phyloP scores from a whole-genome alignment of 2,113 vertebrate genomes.

The Dermatemys mawii region DNA sequence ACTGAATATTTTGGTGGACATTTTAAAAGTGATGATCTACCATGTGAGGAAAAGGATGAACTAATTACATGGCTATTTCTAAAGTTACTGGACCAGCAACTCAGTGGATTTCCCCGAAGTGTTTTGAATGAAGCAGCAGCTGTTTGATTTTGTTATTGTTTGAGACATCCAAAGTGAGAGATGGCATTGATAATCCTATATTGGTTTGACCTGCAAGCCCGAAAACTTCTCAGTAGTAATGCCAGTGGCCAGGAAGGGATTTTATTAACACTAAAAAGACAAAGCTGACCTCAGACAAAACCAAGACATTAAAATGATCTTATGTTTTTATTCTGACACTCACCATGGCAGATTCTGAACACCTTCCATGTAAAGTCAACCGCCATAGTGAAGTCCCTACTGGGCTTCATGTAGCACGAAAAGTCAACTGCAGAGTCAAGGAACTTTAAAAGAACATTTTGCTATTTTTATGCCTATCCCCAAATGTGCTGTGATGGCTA shows the following conservation, averaged over 20 bases:
- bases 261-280: background rate
- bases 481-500: background rate
- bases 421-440: background rate
- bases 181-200: background rate
- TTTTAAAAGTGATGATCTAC: background rate
- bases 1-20: background rate
- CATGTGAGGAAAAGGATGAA: background rate
- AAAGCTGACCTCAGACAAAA: background rate
- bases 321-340: background rate
- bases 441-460: background rate
- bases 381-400: background rate
- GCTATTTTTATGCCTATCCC: background rate
- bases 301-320: background rate
- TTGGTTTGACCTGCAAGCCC: background rate
- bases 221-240: constrained; percentile 2
- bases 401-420: background rate
- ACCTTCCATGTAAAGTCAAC: background rate
- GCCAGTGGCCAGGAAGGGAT: background rate
- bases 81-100: background rate
- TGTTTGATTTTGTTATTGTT: background rate
- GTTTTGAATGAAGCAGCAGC: background rate
- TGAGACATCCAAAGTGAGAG: background rate
- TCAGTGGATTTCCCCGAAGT: background rate
- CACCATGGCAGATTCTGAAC: background rate
- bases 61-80: background rate